Evolutionary conservation across 1,140 invertebrate species (phyloP), one percentile per base, ranked within the genome.

Genomic region (Pachyrhynchus sulphureomaculatus): DNA sequence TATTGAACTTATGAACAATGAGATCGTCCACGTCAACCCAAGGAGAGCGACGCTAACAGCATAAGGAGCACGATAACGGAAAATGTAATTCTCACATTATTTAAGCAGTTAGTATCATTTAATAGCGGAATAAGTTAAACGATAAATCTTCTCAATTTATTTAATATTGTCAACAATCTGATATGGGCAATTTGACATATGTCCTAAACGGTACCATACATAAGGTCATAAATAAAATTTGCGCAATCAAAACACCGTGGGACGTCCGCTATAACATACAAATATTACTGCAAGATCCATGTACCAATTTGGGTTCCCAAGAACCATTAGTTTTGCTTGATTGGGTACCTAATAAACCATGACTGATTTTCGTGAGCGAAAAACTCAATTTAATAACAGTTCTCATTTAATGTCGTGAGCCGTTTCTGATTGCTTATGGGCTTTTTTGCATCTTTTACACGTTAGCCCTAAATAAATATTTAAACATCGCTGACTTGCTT

Each of bases 261-360:
- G 34, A 41, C 24, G 32, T 29, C 23, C n/a, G 39, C 20, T 45
- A 45, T 21, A 21, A 23, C 12, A 55, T 8, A 36, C 12, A 36
- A 29, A 29, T 29, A 29, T 29, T 29, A 29, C 5, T 9, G 26
- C 26, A 29, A 29, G 8, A 29, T 29, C 26, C 26, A 29, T 29
- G 26, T 29, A 29, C 26, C 33, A 33, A 34, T n/a, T 24, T 26
- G 17, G 13, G 13, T 53, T 17, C 6, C 32, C 17, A 53, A 42
- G 4, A 21, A 20, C 47, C 26, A 33, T 34, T 49, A 49, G 47
- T 49, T 34, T 18, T 49, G 36, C 36, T 37, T 20, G 51, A 41
- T 53, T 18, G 36, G 17, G 29, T 56, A 18, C 24, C 53, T 49
- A 49, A 49, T 49, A 49, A 49, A 49, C 47, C 47, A 49, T 49